A percentile compares a stretch with the other conserved stretches of the same genome.
Evolutionary conservation across 2,113 vertebrate genomes (phyloP).

Genomic region (Rhodinocichla rosea): DNA sequence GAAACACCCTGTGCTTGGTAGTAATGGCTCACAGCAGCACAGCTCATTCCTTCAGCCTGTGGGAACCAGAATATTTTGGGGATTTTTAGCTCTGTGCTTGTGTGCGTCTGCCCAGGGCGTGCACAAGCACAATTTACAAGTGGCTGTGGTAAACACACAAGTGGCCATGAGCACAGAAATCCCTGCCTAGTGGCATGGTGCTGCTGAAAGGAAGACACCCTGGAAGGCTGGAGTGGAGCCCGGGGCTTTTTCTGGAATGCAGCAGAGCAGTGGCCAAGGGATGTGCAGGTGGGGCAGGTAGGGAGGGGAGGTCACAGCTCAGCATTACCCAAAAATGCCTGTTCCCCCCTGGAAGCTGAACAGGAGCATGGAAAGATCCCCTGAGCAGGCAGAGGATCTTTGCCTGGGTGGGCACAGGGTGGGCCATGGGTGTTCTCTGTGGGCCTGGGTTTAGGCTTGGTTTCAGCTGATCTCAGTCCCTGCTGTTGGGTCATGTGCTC

Average conservation of each 20-base stretch:
- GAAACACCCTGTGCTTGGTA: slow-evolving; percentile 3
- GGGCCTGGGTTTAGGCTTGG: not conserved
- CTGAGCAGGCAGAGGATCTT: not conserved
- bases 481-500: slow-evolving; percentile 16
- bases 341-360: not conserved
- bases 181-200: not conserved
- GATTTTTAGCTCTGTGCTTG: not conserved
- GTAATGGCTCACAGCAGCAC: not conserved
- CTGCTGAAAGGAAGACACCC: not conserved
- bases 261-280: not conserved
- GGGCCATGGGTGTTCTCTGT: not conserved
- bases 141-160: not conserved
- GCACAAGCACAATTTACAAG: not conserved
- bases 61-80: not conserved
- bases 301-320: not conserved
- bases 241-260: not conserved
- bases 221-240: not conserved
- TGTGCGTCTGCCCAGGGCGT: not conserved
- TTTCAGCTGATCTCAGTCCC: not conserved
- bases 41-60: not conserved
- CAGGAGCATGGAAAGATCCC: not conserved
- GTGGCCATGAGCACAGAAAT: not conserved
- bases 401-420: not conserved
- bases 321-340: not conserved
- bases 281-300: not conserved